These are phyloP conservation scores for Tridacna gigas DNA, from an alignment of 2,888 invertebrate genomes.

Conservation along the genomic window DNA sequence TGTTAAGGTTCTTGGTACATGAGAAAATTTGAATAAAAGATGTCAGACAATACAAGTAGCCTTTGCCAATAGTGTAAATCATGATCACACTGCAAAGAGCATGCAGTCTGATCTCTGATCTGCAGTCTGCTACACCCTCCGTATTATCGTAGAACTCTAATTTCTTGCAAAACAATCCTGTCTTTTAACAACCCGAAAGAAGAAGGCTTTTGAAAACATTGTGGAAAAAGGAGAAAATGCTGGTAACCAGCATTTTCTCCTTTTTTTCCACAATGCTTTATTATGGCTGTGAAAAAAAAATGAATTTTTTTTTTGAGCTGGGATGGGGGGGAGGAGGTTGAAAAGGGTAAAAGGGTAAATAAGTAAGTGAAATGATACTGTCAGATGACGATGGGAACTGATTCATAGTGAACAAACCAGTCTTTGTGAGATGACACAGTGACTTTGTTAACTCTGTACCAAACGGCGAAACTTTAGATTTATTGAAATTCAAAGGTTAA, in stretches of 20 bases:
- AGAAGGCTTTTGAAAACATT: background rate
- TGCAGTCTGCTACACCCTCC: background rate
- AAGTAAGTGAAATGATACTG: too few relatives aligned
- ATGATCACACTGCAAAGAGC: background rate
- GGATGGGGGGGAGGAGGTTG: too few relatives aligned
- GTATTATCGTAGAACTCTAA: background rate
- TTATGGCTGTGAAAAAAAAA: too few relatives aligned
- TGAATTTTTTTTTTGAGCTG: too few relatives aligned
- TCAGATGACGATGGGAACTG: too few relatives aligned
- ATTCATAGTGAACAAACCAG: too few relatives aligned
- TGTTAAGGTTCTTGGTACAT: too few relatives aligned
- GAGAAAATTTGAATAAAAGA: too few relatives aligned
- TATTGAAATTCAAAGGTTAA: too few relatives aligned
- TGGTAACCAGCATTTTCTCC: background rate
- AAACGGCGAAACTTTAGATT: background rate
- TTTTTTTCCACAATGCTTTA: background rate
- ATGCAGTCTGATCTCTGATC: background rate
- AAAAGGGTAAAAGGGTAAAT: too few relatives aligned
- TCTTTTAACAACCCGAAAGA: background rate
- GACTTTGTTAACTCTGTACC: background rate
- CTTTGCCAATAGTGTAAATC: background rate
- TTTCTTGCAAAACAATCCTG: background rate
- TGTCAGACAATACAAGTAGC: too few relatives aligned
- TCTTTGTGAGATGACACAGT: background rate
- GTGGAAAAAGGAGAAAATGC: background rate